Evolutionary conservation across 2,888 invertebrate genomes (phyloP).

Genomic region (Athalia circularis): DNA sequence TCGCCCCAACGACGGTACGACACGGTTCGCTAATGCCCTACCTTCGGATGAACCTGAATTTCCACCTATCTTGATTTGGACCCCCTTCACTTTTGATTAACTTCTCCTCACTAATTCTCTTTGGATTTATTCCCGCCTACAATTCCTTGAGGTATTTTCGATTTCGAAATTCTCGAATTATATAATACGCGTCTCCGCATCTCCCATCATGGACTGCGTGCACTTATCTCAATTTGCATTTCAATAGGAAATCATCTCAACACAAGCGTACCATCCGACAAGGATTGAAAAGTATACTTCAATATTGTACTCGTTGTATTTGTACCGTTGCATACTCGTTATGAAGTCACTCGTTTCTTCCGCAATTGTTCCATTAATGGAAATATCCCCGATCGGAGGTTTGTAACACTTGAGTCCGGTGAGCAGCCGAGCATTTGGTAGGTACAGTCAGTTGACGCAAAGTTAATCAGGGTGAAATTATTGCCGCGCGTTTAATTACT

Average conservation of each 20-base stretch:
- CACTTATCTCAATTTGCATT: conserved; percentile 29
- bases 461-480: conserved; percentile 42
- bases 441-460: conserved; percentile 11
- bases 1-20: conserved; percentile 19
- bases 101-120: conserved; percentile 44
- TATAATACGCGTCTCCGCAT: not conserved
- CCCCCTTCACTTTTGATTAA: conserved; percentile 41
- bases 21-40: conserved; percentile 20
- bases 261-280: no score
- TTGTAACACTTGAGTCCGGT: no score
- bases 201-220: not conserved
- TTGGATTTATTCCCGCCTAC: conserved; percentile 32
- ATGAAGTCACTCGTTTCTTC: not conserved
- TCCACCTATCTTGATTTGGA: conserved; percentile 33
- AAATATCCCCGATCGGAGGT: conserved; percentile 15
- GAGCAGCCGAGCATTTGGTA: no score
- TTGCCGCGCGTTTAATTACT: conserved; percentile 31
- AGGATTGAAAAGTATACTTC: no score
- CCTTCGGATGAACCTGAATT: not conserved
- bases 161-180: no score
- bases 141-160: conserved; percentile 22
- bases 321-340: no score
- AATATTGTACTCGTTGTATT: no score
- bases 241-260: conserved; percentile 16
- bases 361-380: conserved; percentile 20